phyloP scores from a whole-genome alignment of 2,113 vertebrate species.

The Trogon melanurus region DNA sequence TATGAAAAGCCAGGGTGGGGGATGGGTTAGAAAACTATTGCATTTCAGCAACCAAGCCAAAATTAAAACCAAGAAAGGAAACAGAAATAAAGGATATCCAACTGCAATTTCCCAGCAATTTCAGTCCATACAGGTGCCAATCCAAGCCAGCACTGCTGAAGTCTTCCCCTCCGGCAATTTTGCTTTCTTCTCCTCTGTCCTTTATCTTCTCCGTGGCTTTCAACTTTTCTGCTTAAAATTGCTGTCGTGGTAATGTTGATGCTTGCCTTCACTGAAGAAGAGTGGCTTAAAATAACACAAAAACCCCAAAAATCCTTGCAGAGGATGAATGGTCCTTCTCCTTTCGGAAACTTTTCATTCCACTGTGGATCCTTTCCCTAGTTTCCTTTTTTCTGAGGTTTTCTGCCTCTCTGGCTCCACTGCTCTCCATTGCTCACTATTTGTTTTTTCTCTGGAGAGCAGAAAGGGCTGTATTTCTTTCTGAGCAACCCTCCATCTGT shows the following conservation, averaged over 20 bases:
- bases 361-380: conserved; percentile 64
- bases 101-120: conserved; percentile 84
- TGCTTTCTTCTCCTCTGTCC: conserved; percentile 50
- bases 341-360: conserved; percentile 79
- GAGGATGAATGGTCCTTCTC: conserved; percentile 60
- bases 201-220: conserved; percentile 54
- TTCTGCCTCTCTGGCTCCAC: conserved; percentile 61
- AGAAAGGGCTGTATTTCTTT: conserved; percentile 48
- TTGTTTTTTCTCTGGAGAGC: conserved; percentile 22
- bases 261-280: conserved; percentile 48
- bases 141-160: conserved; percentile 70
- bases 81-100: conserved; percentile 78
- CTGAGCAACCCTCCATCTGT: conserved; percentile 54
- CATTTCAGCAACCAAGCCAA: conserved; percentile 67
- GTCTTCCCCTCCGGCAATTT: conserved; percentile 50
- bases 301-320: neutral
- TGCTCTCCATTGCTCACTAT: conserved; percentile 64
- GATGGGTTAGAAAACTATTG: conserved; percentile 55
- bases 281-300: conserved; percentile 6
- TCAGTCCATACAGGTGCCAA: conserved; percentile 74
- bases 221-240: conserved; percentile 72
- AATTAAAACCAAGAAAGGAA: conserved; percentile 63
- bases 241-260: conserved; percentile 43
- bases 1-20: conserved; percentile 21
- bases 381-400: conserved; percentile 58